phyloP scores from a whole-genome alignment of 2,888 invertebrate species.

The Chrysotoxum bicinctum region DNA sequence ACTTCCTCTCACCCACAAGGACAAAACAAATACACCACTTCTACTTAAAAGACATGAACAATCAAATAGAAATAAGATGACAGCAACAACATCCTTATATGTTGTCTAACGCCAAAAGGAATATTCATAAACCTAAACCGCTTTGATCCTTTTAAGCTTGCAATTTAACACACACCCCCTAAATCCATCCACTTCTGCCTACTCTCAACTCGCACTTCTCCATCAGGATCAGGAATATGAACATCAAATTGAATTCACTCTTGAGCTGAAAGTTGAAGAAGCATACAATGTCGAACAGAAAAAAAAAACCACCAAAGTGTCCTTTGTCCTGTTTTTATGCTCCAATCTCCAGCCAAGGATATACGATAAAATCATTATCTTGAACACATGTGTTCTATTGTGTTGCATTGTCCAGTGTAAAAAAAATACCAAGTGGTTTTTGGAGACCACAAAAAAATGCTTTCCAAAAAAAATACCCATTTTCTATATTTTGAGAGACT shows the following conservation, averaged over 20 bases:
- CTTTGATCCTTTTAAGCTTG: constrained; percentile 67
- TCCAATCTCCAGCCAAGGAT: constrained; percentile 24
- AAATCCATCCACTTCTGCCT: neutral
- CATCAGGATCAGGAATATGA: constrained; percentile 35
- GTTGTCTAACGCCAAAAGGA: constrained; percentile 42
- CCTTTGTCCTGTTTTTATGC: constrained; percentile 16
- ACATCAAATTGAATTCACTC: constrained; percentile 68
- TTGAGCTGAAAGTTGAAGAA: constrained; percentile 9
- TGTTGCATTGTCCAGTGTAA: constrained; percentile 57
- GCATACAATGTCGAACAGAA: neutral
- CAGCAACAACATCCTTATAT: constrained; percentile 33
- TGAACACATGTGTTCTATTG: constrained; percentile 54
- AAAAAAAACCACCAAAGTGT: neutral
- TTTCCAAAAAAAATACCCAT: neutral
- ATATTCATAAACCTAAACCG: constrained; percentile 64
- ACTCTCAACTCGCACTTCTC: neutral
- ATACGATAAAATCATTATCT: constrained; percentile 57
- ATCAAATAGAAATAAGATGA: constrained; percentile 50
- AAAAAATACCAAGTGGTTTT: constrained; percentile 34
- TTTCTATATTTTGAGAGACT: constrained; percentile 38
- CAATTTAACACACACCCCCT: constrained; percentile 50
- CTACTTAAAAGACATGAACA: constrained; percentile 38
- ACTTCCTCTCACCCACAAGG: neutral
- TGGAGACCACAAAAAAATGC: neutral
- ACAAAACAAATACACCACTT: neutral